Base-by-base conservation (phyloP, 2,113 vertebrate species). In the Leptobrachium leishanense region DNA sequence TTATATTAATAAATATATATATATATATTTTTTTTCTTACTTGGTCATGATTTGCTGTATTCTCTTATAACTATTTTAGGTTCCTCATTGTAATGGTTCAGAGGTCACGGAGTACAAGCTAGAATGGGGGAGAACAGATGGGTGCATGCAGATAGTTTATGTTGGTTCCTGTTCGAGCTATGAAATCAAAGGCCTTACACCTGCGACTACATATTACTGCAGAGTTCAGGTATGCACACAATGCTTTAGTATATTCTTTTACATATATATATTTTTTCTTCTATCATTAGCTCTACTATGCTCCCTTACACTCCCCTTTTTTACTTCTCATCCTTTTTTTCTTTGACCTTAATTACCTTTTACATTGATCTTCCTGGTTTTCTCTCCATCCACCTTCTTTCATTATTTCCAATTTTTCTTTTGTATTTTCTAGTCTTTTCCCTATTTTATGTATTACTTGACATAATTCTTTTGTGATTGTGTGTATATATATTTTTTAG, bases 151-250 rank as follows among this genome's bases (percentile, higher is more conserved):
- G 0, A 50, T 92, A 71, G 64, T 90, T 43, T 93, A 94, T 77
- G 87, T 83, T 0, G 92, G 93, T 13, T 84, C 91, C 40, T 86
- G 84, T 80, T 85, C 86, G 67, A 90, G 84, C 83, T 92, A 90
- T 67, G 92, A 95, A 88, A 88, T 93, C 10, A 91, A 88, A 82
- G 87, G 88, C 15, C 90, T 95, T 62, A 85, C 84, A 10, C 92
- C 93, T 40, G 92, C 92, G 46, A 93, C 92, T 57, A 89, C 86
- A 0, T 95, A 95, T 68, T 92, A 91, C 62, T 94, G 92, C 88
- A 90, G 91, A 85, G 90, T 95, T 50, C 93, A 94, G 92, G 94
- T 95, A 91, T 15, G 7, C 10, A 54, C 31, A 54, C n/a, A 31
- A 50, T 0, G 20, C 20, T 31, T 53, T 74, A 63, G 0, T 50